phyloP scores from a whole-genome alignment of 2,888 invertebrate genomes.

The Melikaiella ostensackeni region DNA sequence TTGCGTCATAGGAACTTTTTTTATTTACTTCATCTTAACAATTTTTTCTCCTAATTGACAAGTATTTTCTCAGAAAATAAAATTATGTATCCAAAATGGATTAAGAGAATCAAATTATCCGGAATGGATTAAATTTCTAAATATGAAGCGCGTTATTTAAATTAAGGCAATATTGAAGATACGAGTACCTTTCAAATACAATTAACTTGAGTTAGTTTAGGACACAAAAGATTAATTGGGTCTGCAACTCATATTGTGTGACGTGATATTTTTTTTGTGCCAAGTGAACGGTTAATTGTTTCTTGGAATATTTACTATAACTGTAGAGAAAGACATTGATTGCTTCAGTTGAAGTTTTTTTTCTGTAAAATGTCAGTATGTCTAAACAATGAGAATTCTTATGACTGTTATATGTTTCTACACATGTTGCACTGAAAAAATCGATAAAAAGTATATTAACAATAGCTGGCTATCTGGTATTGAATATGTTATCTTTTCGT shows the following conservation, averaged over 20 bases:
- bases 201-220: not conserved
- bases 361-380: not conserved
- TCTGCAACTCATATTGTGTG: not conserved
- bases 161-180: not conserved
- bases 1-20: not conserved
- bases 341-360: not conserved
- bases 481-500: constrained; percentile 1
- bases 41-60: not conserved
- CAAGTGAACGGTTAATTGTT: not conserved
- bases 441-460: not conserved
- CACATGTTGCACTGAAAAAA: not conserved
- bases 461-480: constrained; percentile 8
- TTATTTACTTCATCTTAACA: not conserved
- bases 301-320: not conserved
- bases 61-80: not conserved
- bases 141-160: not conserved
- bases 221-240: not conserved
- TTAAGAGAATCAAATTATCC: no score
- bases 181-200: not conserved
- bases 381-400: not conserved
- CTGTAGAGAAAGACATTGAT: not conserved
- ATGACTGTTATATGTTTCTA: not conserved
- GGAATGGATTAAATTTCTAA: not conserved
- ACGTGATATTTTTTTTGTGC: not conserved
- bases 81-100: no score